phyloP scores from a whole-genome alignment of 2,888 invertebrate genomes.

The Xanthorhoe designata region DNA sequence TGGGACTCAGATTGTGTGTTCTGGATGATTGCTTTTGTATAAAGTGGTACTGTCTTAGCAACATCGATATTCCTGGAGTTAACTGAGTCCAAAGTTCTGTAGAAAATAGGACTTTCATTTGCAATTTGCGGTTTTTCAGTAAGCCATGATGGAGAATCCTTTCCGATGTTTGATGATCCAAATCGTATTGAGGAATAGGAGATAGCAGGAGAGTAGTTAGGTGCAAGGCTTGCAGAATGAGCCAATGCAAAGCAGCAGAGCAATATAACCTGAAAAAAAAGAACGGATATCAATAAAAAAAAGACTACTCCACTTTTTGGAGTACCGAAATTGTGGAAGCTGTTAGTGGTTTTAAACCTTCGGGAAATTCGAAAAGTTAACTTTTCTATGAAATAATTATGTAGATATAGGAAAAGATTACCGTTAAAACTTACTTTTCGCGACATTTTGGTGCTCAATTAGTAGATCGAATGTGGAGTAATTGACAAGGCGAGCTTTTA shows the following conservation, averaged over 20 bases:
- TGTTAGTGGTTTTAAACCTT: no score
- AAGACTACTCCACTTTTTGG: no score
- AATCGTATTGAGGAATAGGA: slow-evolving; percentile 47
- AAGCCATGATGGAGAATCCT: background rate
- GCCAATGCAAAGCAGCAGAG: slow-evolving; percentile 49
- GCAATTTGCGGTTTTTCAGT: background rate
- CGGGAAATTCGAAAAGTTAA: no score
- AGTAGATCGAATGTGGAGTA: slow-evolving; percentile 56
- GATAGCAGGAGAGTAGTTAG: slow-evolving; percentile 46
- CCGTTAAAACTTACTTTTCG: slow-evolving; percentile 50
- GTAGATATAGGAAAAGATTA: no score
- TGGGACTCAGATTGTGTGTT: slow-evolving; percentile 9
- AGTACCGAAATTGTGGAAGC: no score
- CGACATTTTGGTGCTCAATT: slow-evolving; percentile 51
- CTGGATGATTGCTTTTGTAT: slow-evolving; percentile 20
- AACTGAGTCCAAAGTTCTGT: slow-evolving; percentile 43
- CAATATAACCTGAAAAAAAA: slow-evolving; percentile 54
- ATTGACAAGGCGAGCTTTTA: slow-evolving; percentile 56
- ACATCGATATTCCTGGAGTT: background rate
- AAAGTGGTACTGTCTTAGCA: slow-evolving; percentile 38
- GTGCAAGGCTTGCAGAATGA: slow-evolving; percentile 46
- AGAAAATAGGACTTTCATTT: slow-evolving; percentile 40
- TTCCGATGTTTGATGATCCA: slow-evolving; percentile 5
- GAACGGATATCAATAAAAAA: background rate
- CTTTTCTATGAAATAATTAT: no score